These are phyloP conservation scores for Phrynosoma platyrhinos DNA, from an alignment of 2,113 vertebrate species.

Conservation along the genomic window DNA sequence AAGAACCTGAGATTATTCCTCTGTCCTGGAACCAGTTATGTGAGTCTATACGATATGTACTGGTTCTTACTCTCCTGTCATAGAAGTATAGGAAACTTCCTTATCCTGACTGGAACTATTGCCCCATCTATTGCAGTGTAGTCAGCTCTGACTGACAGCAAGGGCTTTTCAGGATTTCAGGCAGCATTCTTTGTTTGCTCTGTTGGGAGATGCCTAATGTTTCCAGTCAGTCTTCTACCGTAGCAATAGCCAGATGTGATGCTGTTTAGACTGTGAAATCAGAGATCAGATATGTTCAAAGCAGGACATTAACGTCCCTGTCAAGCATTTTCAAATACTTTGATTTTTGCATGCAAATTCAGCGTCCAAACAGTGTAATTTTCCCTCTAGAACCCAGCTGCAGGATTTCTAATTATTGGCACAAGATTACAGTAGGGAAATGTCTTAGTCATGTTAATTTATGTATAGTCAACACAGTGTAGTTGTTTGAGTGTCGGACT, in stretches of 20 bases:
- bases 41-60: neutral
- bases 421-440: constrained; percentile 18
- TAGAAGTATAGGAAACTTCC: too few relatives aligned
- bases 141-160: too few relatives aligned
- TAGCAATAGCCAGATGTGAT: too few relatives aligned
- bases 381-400: neutral
- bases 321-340: neutral
- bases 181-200: too few relatives aligned
- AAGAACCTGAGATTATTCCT: neutral
- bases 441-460: constrained; percentile 60
- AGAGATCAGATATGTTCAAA: too few relatives aligned
- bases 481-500: too few relatives aligned
- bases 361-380: neutral
- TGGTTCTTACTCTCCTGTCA: neutral
- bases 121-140: too few relatives aligned
- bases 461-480: constrained; percentile 28
- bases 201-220: too few relatives aligned
- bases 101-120: too few relatives aligned
- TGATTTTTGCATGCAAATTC: neutral
- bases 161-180: too few relatives aligned
- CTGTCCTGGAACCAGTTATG: neutral
- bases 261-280: too few relatives aligned
- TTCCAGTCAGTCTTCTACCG: too few relatives aligned
- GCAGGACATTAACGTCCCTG: neutral
- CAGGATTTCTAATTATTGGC: neutral